phyloP scores from a whole-genome alignment of 92 coral and sea anemone species.

The Nematostella vectensis region DNA sequence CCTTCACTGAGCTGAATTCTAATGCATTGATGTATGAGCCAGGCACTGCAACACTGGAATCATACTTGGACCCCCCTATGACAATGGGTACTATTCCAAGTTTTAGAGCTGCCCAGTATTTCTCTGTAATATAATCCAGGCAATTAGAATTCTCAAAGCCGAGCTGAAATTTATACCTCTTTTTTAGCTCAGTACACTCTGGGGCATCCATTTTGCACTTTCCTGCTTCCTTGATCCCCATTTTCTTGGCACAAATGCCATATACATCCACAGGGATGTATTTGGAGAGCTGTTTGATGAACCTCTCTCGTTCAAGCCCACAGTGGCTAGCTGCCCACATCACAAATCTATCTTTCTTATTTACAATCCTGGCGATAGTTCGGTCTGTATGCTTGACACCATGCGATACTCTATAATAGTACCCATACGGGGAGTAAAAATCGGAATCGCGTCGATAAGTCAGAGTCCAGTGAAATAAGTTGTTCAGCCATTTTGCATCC shows the following conservation, averaged over 20 bases:
- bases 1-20: constrained; percentile 24
- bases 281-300: constrained; percentile 18
- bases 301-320: constrained; percentile 17
- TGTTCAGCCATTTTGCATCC: constrained; percentile 21
- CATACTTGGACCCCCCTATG: constrained; percentile 28
- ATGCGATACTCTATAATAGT: constrained; percentile 8
- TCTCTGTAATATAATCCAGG: constrained; percentile 41
- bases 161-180: constrained; percentile 27
- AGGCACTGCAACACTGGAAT: constrained; percentile 21
- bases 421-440: constrained; percentile 35
- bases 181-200: constrained; percentile 19
- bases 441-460: constrained; percentile 35
- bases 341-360: constrained; percentile 15
- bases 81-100: constrained; percentile 43
- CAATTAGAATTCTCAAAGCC: constrained; percentile 48
- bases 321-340: constrained; percentile 41
- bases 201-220: constrained; percentile 21
- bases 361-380: constrained; percentile 2
- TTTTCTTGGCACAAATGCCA: constrained; percentile 26
- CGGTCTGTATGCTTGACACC: constrained; percentile 3
- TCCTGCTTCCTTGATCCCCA: constrained; percentile 14
- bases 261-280: constrained; percentile 22
- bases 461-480: constrained; percentile 33
- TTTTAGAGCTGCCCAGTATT: constrained; percentile 43
- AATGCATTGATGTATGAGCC: constrained; percentile 36